These are phyloP conservation scores for Antrozous pallidus DNA, from an alignment of 2,797 vertebrate species.

Conservation along the genomic window DNA sequence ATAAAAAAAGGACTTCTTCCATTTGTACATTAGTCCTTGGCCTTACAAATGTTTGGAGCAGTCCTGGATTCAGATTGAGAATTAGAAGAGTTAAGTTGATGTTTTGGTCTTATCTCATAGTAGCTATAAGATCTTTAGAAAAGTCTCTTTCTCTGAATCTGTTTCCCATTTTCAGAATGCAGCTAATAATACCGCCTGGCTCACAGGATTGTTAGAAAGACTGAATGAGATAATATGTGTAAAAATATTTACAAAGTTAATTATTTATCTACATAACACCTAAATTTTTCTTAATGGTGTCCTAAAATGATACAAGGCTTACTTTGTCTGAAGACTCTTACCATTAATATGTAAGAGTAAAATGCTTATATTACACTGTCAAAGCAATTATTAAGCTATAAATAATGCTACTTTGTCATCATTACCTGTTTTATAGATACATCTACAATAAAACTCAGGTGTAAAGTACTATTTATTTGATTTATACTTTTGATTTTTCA, in stretches of 20 bases:
- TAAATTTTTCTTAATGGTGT: constrained; percentile 25
- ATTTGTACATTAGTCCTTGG: not conserved
- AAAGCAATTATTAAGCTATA: not conserved
- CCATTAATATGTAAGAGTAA: not conserved
- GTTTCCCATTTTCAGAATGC: not conserved
- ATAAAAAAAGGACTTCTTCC: not conserved
- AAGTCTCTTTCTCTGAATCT: constrained; percentile 29
- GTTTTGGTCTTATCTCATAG: not conserved
- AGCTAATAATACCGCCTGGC: not conserved
- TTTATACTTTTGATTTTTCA: constrained; percentile 16
- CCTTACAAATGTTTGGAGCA: not conserved
- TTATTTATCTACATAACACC: not conserved
- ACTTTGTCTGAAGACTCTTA: constrained; percentile 20
- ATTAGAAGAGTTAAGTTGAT: not conserved
- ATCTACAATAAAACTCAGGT: not conserved
- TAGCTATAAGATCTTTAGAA: not conserved
- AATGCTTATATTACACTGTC: not conserved
- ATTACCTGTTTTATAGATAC: not conserved
- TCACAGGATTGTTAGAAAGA: not conserved
- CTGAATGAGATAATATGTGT: not conserved
- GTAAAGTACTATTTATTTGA: constrained; percentile 11
- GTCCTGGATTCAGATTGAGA: not conserved
- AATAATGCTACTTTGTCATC: not conserved
- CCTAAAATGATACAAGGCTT: not conserved
- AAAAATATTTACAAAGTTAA: constrained; percentile 4